Evolutionary conservation across 2,113 vertebrate genomes (phyloP), one percentile per base, ranked within the genome.

Genomic region (Odocoileus hemionus): DNA sequence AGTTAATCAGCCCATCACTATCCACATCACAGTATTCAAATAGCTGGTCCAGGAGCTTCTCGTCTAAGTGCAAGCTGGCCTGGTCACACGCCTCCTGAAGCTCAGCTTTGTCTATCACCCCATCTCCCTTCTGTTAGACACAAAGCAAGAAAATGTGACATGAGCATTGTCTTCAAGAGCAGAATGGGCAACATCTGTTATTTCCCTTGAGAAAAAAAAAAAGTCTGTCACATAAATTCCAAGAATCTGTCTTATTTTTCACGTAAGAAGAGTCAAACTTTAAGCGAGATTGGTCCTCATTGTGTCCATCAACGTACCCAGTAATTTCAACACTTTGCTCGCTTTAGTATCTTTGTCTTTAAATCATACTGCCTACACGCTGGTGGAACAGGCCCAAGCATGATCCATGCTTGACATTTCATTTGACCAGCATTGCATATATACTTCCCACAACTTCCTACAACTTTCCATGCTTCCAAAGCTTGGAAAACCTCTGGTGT

Each of bases 1-100:
- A 99, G 98, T 98, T 98, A 95, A 99, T 99, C 21, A 98, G 91
- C 67, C 99, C 99, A 8, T 99, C 99, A 58, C 98, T 98, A 98
- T 99, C 98, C 58, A 98, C 90, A 96, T 99, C 99, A 97, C 99
- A 99, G 97, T 98, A 98, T 23, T 99, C 98, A 98, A 99, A 99
- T 23, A 99, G 98, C 21, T 98, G 98, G 58, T 99, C 98, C 92
- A 99, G 98, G 3, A 99, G 98, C 3, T 94, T 95, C 30, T 96
- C 92, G 25, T 98, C 98, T 30, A 99, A 45, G 33, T 98, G 96
- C 97, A 99, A 36, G 54, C 98, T 98, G 98, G 99, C 99, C 93
- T 99, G 98, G 12, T 55, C 97, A 96, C 99, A 99, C 50, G 99
- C 98, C 17, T 98, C 98, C 94, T 10, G 85, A 50, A 99, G 98